Evolutionary conservation across 2,797 vertebrate species (phyloP), one percentile per base, ranked within the genome.

Genomic region (Mormyrus proboscirostris): DNA sequence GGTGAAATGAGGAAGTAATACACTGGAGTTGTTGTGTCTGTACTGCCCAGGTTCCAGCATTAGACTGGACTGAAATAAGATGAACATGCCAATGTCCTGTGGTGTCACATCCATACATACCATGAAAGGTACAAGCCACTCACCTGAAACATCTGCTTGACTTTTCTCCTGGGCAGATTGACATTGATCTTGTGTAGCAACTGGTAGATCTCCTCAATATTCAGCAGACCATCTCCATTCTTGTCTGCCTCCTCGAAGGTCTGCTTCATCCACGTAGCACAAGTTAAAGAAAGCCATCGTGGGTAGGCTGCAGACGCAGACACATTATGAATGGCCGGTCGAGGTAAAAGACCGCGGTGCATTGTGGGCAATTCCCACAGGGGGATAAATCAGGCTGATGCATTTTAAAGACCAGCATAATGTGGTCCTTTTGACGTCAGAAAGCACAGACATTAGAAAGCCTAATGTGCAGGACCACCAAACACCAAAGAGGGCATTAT

Each of bases 141-240:
- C 25, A 99, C 99, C 98, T 99, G 99, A 91, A 99, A 99, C 98
- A 99, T 99, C 89, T 99, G 98, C 29, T 98, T 97, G 93, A 99
- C 97, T 95, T 99, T 99, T 93, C 98, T 97, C 50, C 98, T 96
- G 2, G 99, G 98, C 93, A 99, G 95, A 92, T 97, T 99, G 41
- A 99, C 98, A 5, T 99, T 99, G 62, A 99, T 96, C 91, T 99
- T 99, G 91, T 98, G 98, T 93, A 99, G 97, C 91, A 99, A 92
- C 91, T 99, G 98, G 93, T 99, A 97, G 92, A 99, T 98, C 93
- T 99, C 99, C 76, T 99, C 99, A 0, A 99, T 99, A 93, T 98
- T 99, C 91, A 99, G 92, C 50, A 99, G 94, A 3, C 99, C 99
- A 0, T 99, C 99, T 0, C 99, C 97, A 0, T 99, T 99, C 94